Evolutionary conservation across 2,888 invertebrate genomes (phyloP).

Genomic region (Hedya salicella): DNA sequence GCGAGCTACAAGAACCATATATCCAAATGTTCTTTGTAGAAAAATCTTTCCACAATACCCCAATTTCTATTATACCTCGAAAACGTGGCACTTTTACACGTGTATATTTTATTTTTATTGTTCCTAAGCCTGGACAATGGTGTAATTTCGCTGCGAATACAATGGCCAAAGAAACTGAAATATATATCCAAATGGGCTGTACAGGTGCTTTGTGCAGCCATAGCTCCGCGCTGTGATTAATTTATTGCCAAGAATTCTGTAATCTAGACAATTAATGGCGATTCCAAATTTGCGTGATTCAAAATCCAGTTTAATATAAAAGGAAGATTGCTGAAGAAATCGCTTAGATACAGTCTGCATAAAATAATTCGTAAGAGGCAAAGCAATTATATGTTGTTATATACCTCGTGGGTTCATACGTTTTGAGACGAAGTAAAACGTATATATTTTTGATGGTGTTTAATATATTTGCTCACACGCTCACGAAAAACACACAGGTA

Average conservation of each 20-base stretch:
- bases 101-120: slow-evolving; percentile 24
- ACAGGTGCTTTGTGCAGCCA: not conserved
- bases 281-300: not conserved
- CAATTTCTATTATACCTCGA: not conserved
- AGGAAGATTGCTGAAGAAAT: no score
- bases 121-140: slow-evolving; percentile 23
- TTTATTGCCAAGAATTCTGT: slow-evolving; percentile 10
- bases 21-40: no score
- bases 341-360: no score
- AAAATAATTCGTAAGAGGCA: no score
- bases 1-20: no score
- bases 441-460: no score
- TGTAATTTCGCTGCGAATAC: slow-evolving; percentile 15
- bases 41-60: not conserved
- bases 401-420: no score
- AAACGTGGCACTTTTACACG: slow-evolving; percentile 20
- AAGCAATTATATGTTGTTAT: no score
- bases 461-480: no score
- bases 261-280: not conserved
- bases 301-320: not conserved
- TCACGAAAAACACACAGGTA: no score
- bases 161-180: slow-evolving; percentile 28
- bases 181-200: slow-evolving; percentile 26
- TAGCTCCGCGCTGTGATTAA: not conserved
- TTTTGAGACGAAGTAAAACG: no score